Conservation (phyloP, 2,113 vertebrate genomes). For the Malurus cyaneus region DNA sequence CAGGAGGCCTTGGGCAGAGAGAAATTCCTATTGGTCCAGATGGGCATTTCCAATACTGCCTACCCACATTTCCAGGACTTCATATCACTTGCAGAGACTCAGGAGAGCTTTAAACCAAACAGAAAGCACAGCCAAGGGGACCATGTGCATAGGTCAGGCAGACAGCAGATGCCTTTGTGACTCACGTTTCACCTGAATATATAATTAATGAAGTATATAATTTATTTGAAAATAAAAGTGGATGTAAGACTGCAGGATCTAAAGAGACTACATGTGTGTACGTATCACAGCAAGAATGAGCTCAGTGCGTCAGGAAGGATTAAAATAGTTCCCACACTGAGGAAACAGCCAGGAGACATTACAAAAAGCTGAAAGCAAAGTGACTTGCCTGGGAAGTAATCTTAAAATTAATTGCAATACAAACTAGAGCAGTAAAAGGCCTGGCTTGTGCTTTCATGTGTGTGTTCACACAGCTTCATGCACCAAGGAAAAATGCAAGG, state of each 20-base stretch:
- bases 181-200: slow-evolving; percentile 22
- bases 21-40: background rate
- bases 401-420: slow-evolving; percentile 4
- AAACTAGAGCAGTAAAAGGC: background rate
- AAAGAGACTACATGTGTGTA: background rate
- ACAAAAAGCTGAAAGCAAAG: background rate
- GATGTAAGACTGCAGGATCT: background rate
- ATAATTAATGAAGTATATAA: slow-evolving; percentile 17
- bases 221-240: slow-evolving; percentile 33
- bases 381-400: background rate
- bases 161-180: background rate
- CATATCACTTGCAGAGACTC: background rate
- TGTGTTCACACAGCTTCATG: background rate
- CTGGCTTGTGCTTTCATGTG: background rate
- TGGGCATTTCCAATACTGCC: background rate
- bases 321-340: slow-evolving; percentile 19
- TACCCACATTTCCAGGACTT: background rate
- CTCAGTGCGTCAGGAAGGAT: background rate
- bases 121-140: background rate
- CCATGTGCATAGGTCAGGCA: background rate
- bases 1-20: background rate
- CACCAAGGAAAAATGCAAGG: background rate
- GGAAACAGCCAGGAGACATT: slow-evolving; percentile 14
- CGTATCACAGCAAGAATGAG: background rate
- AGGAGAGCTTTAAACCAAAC: background rate